Percentiles rank a stretch among this genome's conserved stretches.
Evolutionary conservation across 2,113 vertebrate species (phyloP).

Genomic region (Trematomus loennbergii): DNA sequence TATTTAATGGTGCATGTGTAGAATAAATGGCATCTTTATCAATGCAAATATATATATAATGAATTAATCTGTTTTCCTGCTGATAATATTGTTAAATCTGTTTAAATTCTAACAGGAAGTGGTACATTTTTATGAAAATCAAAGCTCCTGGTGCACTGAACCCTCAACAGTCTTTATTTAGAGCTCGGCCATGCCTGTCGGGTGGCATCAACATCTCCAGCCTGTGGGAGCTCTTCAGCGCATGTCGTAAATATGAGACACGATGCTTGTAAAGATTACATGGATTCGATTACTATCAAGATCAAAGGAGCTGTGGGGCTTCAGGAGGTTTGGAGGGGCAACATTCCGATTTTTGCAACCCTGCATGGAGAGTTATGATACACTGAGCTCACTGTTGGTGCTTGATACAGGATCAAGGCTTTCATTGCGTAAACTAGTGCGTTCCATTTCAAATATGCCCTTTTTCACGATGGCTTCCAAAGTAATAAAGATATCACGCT

Average conservation of each 20-base stretch:
- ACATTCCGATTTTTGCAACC: background rate
- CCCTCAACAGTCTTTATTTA: slow-evolving; percentile 8
- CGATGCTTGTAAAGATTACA: background rate
- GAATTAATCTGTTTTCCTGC: background rate
- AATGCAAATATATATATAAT: background rate
- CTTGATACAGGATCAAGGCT: slow-evolving; percentile 1
- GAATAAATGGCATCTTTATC: slow-evolving; percentile 15
- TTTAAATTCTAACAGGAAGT: slow-evolving; percentile 28
- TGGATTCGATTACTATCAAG: background rate
- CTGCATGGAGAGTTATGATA: background rate
- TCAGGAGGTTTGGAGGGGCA: background rate
- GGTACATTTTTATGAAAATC: slow-evolving; percentile 25
- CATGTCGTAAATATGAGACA: background rate
- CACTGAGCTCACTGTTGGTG: background rate
- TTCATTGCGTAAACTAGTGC: background rate
- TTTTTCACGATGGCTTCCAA: background rate
- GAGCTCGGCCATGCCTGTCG: slow-evolving; percentile 20
- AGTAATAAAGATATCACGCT: background rate
- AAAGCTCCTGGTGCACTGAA: slow-evolving; percentile 11
- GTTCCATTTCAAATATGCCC: background rate
- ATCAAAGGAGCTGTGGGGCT: slow-evolving; percentile 1
- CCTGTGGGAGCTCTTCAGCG: background rate
- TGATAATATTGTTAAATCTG: slow-evolving; percentile 4
- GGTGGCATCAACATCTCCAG: slow-evolving; percentile 1
- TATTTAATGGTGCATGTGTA: background rate